phyloP scores from a whole-genome alignment of 2,113 vertebrate genomes.

The Passerina amoena region DNA sequence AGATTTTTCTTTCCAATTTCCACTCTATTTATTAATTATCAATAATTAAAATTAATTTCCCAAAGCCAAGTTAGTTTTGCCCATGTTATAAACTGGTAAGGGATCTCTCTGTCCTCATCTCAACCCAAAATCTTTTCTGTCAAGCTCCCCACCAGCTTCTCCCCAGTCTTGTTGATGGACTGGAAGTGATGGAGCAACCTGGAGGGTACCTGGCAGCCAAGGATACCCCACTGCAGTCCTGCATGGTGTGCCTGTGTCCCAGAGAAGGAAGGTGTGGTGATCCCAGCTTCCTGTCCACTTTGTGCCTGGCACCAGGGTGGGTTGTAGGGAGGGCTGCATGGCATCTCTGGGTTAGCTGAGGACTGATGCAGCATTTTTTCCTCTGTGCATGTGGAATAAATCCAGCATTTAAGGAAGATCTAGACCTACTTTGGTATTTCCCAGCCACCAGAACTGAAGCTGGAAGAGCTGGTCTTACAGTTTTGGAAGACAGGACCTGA shows the following conservation, averaged over 20 bases:
- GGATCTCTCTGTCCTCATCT: background rate
- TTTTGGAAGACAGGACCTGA: background rate
- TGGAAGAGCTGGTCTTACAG: background rate
- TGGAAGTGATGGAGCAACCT: background rate
- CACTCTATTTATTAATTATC: background rate
- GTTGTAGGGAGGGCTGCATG: background rate
- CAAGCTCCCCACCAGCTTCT: too few relatives aligned
- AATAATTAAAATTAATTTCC: background rate
- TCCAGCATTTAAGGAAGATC: background rate
- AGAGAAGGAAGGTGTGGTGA: background rate
- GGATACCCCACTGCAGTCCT: background rate
- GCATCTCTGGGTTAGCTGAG: background rate
- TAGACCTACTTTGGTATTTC: background rate
- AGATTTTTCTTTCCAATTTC: background rate
- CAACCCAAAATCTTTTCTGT: background rate
- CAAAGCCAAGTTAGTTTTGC: background rate
- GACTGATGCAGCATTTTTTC: accelerated
- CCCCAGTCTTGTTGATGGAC: background rate
- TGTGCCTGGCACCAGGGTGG: background rate
- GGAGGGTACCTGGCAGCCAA: background rate
- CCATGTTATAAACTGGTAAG: background rate
- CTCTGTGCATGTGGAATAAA: background rate
- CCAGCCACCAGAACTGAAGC: background rate
- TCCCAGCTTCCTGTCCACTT: background rate
- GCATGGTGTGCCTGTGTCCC: background rate